Evolutionary conservation across 2,797 vertebrate genomes (phyloP).

Genomic region (Premnoplex brunnescens): DNA sequence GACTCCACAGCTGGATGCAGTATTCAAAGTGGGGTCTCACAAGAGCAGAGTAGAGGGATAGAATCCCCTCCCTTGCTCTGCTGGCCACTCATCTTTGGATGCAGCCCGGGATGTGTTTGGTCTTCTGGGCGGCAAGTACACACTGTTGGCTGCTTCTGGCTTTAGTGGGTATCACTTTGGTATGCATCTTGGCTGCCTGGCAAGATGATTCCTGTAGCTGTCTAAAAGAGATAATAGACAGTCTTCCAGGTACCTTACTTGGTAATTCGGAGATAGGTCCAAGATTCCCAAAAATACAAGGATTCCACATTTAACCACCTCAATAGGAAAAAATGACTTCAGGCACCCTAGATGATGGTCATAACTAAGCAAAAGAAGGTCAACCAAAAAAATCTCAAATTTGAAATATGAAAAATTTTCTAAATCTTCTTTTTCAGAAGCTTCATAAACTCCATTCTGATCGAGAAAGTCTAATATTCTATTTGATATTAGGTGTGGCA

Average conservation of each 20-base stretch:
- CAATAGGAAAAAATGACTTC: not conserved
- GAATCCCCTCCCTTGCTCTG: not conserved
- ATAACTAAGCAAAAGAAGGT: not conserved
- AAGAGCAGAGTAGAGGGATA: not conserved
- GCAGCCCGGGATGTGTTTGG: not conserved
- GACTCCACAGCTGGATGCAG: not conserved
- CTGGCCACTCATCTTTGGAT: not conserved
- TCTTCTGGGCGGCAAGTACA: not conserved
- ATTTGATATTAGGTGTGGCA: not conserved
- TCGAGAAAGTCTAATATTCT: not conserved
- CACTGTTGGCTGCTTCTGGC: not conserved
- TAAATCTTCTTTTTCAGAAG: not conserved
- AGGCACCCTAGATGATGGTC: not conserved
- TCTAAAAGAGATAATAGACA: not conserved
- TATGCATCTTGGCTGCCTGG: not conserved
- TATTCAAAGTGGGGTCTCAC: not conserved
- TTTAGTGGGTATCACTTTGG: not conserved
- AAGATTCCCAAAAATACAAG: not conserved
- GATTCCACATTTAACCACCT: not conserved
- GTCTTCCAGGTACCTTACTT: not conserved
- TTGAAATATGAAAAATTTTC: not conserved
- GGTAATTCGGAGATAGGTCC: not conserved
- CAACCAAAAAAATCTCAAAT: not conserved
- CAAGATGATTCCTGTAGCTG: not conserved
- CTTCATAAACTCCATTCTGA: not conserved